Evolutionary conservation across 2,113 vertebrate species (phyloP).

Genomic region (Arizona elegans): DNA sequence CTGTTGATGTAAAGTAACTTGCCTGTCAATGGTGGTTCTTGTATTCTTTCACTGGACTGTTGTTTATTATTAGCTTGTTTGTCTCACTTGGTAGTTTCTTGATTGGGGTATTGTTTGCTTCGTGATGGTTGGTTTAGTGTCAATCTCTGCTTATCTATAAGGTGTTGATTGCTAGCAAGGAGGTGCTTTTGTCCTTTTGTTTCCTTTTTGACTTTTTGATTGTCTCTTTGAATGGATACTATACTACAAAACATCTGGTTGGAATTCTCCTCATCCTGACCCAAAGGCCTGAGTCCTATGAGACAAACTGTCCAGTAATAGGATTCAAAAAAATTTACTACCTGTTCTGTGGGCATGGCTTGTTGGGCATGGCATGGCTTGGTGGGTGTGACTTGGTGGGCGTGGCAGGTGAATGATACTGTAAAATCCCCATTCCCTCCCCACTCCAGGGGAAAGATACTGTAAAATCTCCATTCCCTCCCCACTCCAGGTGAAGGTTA

Average conservation of each 20-base stretch:
- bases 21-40: background rate
- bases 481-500: too few relatives aligned
- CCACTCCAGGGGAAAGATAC: too few relatives aligned
- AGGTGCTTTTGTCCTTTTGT: background rate
- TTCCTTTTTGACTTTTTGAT: background rate
- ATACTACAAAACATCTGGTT: background rate
- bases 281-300: background rate
- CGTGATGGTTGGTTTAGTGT: background rate
- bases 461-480: too few relatives aligned
- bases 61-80: background rate
- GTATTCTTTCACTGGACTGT: background rate
- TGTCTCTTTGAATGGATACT: background rate
- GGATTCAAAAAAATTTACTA: too few relatives aligned
- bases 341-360: too few relatives aligned
- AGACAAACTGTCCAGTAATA: slow-evolving; percentile 42
- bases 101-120: background rate
- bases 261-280: background rate
- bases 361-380: too few relatives aligned
- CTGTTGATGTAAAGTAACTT: background rate
- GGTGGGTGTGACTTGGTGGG: too few relatives aligned
- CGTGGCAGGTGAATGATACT: too few relatives aligned
- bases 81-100: background rate
- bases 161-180: background rate
- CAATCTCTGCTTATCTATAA: background rate
- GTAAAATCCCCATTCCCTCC: too few relatives aligned